Evolutionary conservation across 2,888 invertebrate species (phyloP).

Genomic region (Tetheella fluctuosa): DNA sequence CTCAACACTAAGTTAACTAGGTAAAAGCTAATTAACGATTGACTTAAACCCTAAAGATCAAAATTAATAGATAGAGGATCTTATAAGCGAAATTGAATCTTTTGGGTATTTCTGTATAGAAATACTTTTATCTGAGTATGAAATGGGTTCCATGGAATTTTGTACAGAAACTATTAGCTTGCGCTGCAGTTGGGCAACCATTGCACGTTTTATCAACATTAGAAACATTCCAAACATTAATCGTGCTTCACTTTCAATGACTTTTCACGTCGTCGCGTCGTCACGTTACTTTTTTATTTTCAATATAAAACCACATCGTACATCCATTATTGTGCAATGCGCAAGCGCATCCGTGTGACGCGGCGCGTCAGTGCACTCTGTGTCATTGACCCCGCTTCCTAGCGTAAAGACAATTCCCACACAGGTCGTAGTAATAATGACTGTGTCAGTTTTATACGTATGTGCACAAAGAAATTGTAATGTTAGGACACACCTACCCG

Average conservation of each 20-base stretch:
- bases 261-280: conserved; percentile 4
- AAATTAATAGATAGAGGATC: no score
- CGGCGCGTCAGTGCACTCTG: conserved; percentile 61
- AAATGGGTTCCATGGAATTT: background rate
- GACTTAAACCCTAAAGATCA: no score
- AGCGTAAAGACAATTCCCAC: conserved; percentile 56
- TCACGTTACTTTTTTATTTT: conserved; percentile 11
- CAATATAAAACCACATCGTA: conserved; percentile 13
- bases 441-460: conserved; percentile 29
- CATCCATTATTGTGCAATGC: conserved; percentile 63
- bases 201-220: conserved; percentile 3
- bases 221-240: conserved; percentile 5
- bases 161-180: background rate
- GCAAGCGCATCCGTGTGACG: conserved; percentile 65
- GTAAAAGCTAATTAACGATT: no score
- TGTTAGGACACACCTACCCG: background rate
- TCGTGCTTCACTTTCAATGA: conserved; percentile 4
- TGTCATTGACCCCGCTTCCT: conserved; percentile 67
- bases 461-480: conserved; percentile 19
- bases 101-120: background rate
- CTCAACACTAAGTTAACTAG: no score
- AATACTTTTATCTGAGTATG: no score
- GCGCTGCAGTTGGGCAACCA: background rate
- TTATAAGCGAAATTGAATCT: no score
- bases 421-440: conserved; percentile 51